These are phyloP conservation scores for Aurelia sp. DNA, from an alignment of 30 jellyfish, hydroid and myxozoan genomes.

Conservation along the genomic window DNA sequence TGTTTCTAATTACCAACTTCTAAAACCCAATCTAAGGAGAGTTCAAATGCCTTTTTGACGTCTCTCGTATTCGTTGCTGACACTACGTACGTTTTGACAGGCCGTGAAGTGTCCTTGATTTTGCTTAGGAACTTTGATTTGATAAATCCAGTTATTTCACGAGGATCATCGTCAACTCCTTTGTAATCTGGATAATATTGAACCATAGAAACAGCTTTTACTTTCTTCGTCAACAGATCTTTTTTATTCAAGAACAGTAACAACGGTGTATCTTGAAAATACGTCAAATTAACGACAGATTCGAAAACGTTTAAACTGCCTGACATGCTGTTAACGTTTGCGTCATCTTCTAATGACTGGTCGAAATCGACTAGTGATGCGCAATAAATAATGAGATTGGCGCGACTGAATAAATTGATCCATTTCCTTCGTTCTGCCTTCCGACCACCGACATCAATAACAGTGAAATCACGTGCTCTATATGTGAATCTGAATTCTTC, in stretches of 20 bases:
- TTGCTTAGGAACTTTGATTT: slow-evolving; percentile 39
- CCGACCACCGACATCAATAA: slow-evolving; percentile 42
- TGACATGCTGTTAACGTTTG: slow-evolving; percentile 52
- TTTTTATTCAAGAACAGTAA: slow-evolving; percentile 54
- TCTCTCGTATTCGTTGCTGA: slow-evolving; percentile 63
- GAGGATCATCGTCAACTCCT: slow-evolving; percentile 53
- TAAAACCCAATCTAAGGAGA: slow-evolving; percentile 59
- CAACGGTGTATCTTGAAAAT: slow-evolving; percentile 61
- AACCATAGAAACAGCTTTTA: slow-evolving; percentile 38
- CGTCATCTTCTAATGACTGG: slow-evolving; percentile 42
- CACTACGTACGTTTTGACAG: slow-evolving; percentile 41
- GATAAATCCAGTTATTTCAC: slow-evolving; percentile 33
- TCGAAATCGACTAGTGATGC: slow-evolving; percentile 56
- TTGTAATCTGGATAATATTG: slow-evolving; percentile 43
- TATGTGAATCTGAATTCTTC: slow-evolving; percentile 58
- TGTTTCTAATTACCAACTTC: slow-evolving; percentile 18
- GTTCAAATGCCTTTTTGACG: slow-evolving; percentile 59
- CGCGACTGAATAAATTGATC: slow-evolving; percentile 57
- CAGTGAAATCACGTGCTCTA: slow-evolving; percentile 35
- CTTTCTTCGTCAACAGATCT: slow-evolving; percentile 51
- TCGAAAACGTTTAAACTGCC: slow-evolving; percentile 56
- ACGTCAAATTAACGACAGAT: slow-evolving; percentile 56
- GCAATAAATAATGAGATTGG: slow-evolving; percentile 55
- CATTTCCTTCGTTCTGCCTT: slow-evolving; percentile 62
- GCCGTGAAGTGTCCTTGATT: slow-evolving; percentile 58